Base-by-base conservation (phyloP, 2,113 vertebrate species). In the Eira barbara region DNA sequence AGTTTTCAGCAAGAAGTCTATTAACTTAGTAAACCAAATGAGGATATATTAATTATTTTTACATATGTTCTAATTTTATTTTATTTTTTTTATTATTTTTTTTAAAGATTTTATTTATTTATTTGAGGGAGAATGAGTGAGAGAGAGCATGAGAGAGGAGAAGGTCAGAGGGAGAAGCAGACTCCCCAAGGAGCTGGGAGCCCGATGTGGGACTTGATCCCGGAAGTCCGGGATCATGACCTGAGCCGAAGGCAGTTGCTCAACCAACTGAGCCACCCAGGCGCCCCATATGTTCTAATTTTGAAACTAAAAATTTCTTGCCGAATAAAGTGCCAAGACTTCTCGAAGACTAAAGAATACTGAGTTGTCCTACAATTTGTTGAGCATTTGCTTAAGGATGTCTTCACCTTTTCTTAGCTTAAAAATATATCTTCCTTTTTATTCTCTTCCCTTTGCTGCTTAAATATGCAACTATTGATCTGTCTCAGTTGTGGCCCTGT, bases 261-360 rank as follows among this genome's bases (percentile, higher is more conserved):
- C n/a, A n/a, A n/a, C n/a, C n/a, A n/a, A n/a, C n/a, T n/a, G n/a
- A n/a, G n/a, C n/a, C n/a, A n/a, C n/a, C n/a, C n/a, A n/a, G n/a
- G n/a, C n/a, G n/a, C n/a, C n/a, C n/a, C n/a, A n/a, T 96, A 83
- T 15, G 9, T 93, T 65, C 73, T 93, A 31, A 85, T 90, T 90
- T 97, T 76, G 52, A 8, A 65, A 57, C 47, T 71, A 79, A 65
- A 87, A n/a, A 27, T 45, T 42, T 81, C 71, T 82, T 90, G 15
- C 52, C 57, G 45, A 45, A 49, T 78, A 7, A 67, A 87, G 52
- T 78, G 31, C 67, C 57, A 79, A 52, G 23, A 36, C 78, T 96
- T 96, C 39, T 57, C 45, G 42, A 93, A 86, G n/a, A 31, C 39
- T 69, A 5, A 39, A 88, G 42, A 63, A 69, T 29, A 29, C 47